These are phyloP conservation scores for Orcinus orca DNA, from an alignment of 2,113 vertebrate species.

Conservation along the genomic window DNA sequence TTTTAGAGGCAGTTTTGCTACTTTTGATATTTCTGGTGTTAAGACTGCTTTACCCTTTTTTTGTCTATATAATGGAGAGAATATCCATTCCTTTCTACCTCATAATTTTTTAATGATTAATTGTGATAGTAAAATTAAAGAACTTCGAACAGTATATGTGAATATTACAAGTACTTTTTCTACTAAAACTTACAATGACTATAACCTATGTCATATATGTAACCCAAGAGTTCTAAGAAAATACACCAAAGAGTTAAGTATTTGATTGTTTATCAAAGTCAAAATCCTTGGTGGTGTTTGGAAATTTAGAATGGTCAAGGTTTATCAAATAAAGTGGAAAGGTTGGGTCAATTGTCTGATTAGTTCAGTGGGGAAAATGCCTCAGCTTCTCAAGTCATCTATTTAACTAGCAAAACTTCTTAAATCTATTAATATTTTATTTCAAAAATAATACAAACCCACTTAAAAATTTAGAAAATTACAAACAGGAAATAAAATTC, in stretches of 20 bases:
- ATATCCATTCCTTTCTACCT: background rate
- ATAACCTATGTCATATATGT: background rate
- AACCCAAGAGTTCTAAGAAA: background rate
- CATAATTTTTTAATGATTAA: background rate
- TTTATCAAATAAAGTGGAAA: background rate
- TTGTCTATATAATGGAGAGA: background rate
- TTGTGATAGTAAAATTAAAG: background rate
- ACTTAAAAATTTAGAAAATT: background rate
- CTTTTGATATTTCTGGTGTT: background rate
- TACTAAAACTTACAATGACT: background rate
- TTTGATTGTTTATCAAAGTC: background rate
- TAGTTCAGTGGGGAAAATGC: background rate
- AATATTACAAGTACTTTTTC: background rate
- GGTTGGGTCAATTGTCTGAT: background rate
- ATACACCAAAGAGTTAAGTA: background rate
- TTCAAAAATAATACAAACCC: background rate
- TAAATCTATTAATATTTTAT: background rate
- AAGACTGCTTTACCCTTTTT: background rate
- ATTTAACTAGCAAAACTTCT: background rate
- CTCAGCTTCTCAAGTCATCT: background rate
- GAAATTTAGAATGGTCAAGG: background rate
- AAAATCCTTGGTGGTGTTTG: background rate
- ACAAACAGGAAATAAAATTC: background rate
- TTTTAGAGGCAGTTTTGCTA: background rate
- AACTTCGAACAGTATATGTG: background rate